phyloP scores from a whole-genome alignment of 2,797 vertebrate genomes.

The Cercopithecus hamlyni region DNA sequence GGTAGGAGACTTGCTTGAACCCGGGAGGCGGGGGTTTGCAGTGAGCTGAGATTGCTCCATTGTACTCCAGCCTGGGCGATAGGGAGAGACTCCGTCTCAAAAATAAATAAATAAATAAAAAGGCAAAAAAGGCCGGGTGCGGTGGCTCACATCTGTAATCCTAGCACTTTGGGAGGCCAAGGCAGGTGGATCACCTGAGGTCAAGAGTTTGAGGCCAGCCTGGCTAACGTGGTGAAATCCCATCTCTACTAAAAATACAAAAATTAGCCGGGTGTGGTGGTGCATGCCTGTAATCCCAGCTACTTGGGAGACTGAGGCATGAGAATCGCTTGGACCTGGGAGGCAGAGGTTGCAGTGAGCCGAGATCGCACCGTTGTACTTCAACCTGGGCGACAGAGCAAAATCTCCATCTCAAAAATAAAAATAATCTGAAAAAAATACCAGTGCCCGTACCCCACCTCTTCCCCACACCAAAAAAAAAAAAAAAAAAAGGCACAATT shows the following conservation, averaged over 20 bases:
- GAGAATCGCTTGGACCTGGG: neutral
- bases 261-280: neutral
- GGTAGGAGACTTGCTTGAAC: too few species aligned
- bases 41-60: too few species aligned
- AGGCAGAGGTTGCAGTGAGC: neutral
- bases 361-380: accelerated
- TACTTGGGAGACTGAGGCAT: neutral
- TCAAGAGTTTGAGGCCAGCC: neutral
- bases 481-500: neutral
- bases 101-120: neutral
- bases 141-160: neutral
- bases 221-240: neutral
- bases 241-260: neutral
- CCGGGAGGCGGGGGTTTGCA: too few species aligned
- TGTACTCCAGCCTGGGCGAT: too few species aligned
- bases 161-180: neutral
- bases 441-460: neutral
- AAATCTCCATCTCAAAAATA: neutral
- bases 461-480: neutral
- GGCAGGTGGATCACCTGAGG: neutral
- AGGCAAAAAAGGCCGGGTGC: neutral
- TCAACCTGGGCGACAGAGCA: neutral
- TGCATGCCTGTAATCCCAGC: neutral
- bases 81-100: too few species aligned
- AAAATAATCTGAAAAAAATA: neutral